phyloP scores from a whole-genome alignment of 2,113 vertebrate genomes.

The Aspiorhynchus laticeps region DNA sequence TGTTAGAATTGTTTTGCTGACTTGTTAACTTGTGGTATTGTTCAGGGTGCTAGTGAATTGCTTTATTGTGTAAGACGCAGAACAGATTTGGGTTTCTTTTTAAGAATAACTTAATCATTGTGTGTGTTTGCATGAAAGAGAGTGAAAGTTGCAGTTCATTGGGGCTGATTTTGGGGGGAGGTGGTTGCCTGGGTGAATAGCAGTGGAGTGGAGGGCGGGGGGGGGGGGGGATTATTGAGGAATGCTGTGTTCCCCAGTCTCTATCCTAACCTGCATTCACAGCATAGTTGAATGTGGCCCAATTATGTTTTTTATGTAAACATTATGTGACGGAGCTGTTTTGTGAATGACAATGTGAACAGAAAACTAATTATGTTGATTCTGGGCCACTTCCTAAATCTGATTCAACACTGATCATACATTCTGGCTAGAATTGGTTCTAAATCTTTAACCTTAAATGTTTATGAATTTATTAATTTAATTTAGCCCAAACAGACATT shows the following conservation, averaged over 20 bases:
- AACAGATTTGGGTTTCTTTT: not conserved
- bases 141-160: constrained; percentile 55
- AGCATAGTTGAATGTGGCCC: not conserved
- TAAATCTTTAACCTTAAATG: not conserved
- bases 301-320: not conserved
- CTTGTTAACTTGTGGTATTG: constrained; percentile 16
- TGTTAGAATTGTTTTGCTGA: constrained; percentile 46
- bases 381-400: not conserved
- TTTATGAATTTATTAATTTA: not conserved
- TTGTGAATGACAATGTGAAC: not conserved
- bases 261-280: constrained; percentile 28
- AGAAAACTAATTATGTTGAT: not conserved
- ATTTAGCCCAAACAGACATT: not conserved
- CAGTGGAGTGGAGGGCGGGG: constrained; percentile 50
- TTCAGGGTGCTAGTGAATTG: constrained; percentile 29
- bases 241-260: constrained; percentile 61
- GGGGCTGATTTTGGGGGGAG: constrained; percentile 49
- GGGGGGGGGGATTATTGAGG: constrained; percentile 70
- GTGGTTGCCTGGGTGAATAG: constrained; percentile 42
- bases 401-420: not conserved
- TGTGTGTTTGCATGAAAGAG: not conserved
- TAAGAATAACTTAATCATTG: not conserved
- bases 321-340: not conserved
- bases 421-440: not conserved
- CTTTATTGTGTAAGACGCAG: constrained; percentile 16